Conservation (phyloP, 2,888 invertebrate species). For the Limnephilus auricula region DNA sequence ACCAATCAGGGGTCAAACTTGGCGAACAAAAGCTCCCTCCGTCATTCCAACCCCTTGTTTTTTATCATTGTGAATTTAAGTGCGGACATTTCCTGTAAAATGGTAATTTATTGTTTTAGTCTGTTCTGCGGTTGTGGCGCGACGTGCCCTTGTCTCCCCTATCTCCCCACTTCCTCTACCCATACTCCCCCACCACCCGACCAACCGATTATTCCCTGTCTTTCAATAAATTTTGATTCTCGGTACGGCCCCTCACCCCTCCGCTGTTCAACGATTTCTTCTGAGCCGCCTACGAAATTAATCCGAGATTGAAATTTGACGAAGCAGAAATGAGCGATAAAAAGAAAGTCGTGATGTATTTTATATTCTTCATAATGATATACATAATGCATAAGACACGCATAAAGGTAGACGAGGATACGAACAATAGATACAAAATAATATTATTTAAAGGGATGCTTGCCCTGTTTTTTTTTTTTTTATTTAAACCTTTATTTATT, state of each 20-base stretch:
- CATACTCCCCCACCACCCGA: background rate
- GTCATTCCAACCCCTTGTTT: constrained; percentile 55
- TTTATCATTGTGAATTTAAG: constrained; percentile 65
- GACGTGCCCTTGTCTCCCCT: constrained; percentile 40
- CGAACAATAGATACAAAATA: constrained; percentile 23
- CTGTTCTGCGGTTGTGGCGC: constrained; percentile 50
- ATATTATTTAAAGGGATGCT: background rate
- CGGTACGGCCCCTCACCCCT: background rate
- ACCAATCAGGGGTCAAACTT: constrained; percentile 64
- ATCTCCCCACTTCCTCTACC: background rate
- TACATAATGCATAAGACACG: constrained; percentile 36
- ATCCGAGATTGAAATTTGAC: constrained; percentile 45
- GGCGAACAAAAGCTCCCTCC: constrained; percentile 49
- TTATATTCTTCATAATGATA: constrained; percentile 5
- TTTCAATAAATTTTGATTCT: constrained; percentile 17
- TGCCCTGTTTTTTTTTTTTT: background rate
- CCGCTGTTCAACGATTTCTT: background rate
- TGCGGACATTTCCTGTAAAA: constrained; percentile 64
- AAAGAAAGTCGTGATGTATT: constrained; percentile 2
- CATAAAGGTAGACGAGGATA: background rate
- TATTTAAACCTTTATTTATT: background rate
- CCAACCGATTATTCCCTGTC: constrained; percentile 21
- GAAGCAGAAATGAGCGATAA: constrained; percentile 41
- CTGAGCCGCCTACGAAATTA: constrained; percentile 34
- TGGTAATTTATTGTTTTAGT: constrained; percentile 65